Evolutionary conservation across 2,113 vertebrate genomes (phyloP).

Genomic region (Crotalus tigris): DNA sequence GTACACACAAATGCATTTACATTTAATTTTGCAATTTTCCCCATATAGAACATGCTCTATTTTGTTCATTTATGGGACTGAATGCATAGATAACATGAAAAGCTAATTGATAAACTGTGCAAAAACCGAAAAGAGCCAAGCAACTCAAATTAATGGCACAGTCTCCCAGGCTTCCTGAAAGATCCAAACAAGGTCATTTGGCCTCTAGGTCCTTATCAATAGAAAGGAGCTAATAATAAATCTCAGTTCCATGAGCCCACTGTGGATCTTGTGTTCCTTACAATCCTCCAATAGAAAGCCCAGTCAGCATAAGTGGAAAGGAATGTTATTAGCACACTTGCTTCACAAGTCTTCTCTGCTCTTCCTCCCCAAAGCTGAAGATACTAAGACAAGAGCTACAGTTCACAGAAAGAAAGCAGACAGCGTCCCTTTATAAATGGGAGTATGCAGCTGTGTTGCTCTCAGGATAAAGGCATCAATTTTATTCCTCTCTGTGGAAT

Average conservation of each 20-base stretch:
- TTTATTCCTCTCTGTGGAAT: conserved; percentile 63
- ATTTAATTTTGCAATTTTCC: neutral
- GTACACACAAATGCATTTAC: neutral
- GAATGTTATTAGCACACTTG: conserved; percentile 53
- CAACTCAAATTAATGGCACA: neutral
- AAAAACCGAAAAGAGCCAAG: neutral
- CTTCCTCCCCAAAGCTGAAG: conserved; percentile 47
- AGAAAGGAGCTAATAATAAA: conserved; percentile 44
- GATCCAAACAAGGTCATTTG: conserved; percentile 11
- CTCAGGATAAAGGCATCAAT: conserved; percentile 70
- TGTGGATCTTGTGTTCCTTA: conserved; percentile 46
- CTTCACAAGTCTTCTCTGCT: conserved; percentile 49
- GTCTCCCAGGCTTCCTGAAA: conserved; percentile 23
- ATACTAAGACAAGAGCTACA: conserved; percentile 38
- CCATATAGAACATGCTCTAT: neutral
- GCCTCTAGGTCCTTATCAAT: conserved; percentile 17
- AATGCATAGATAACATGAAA: neutral
- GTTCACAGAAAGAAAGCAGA: conserved; percentile 56
- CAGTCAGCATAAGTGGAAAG: conserved; percentile 48
- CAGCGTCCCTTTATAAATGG: conserved; percentile 71
- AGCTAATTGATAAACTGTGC: neutral
- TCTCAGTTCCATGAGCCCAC: conserved; percentile 6
- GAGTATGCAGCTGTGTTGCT: conserved; percentile 69
- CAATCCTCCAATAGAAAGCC: conserved; percentile 48
- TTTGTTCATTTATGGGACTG: neutral